phyloP scores from a whole-genome alignment of 1,140 invertebrate genomes.

The Colletes gigas region DNA sequence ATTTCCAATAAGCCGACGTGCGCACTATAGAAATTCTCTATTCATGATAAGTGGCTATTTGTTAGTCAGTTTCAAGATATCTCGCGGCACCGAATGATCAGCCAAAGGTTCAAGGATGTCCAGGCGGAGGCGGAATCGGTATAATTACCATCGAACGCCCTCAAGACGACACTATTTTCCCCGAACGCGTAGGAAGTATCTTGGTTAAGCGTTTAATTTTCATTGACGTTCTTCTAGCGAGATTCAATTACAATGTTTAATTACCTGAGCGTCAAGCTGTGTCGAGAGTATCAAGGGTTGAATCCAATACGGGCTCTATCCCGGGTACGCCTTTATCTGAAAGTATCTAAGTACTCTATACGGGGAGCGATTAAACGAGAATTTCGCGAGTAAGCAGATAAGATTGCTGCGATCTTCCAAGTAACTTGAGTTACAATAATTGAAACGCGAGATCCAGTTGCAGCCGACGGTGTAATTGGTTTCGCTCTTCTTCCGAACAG shows the following conservation, averaged over 20 bases:
- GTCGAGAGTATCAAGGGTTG: not conserved
- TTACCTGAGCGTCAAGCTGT: conserved; percentile 7
- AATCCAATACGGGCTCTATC: conserved; percentile 3
- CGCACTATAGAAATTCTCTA: not conserved
- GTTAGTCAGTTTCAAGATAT: conserved; percentile 4
- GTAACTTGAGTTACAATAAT: conserved; percentile 25
- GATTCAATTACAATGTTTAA: conserved; percentile 28
- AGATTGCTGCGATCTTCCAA: not conserved
- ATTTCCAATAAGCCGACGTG: conserved; percentile 31
- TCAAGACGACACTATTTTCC: not conserved
- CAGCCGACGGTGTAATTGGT: conserved; percentile 7
- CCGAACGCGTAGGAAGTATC: not conserved
- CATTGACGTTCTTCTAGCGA: not conserved
- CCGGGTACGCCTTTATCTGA: not conserved
- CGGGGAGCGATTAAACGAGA: conserved; percentile 13
- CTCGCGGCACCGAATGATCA: not conserved
- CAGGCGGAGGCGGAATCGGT: not conserved
- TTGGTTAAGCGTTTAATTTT: not conserved
- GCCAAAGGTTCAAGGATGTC: not conserved
- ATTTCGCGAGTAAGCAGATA: conserved; percentile 22
- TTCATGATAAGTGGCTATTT: conserved; percentile 8
- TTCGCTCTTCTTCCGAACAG: not conserved
- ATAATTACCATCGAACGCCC: not conserved
- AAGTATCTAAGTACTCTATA: conserved; percentile 5
- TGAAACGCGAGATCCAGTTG: conserved; percentile 7